Conservation (phyloP, 2,113 vertebrate genomes). For the Cromileptes altivelis region DNA sequence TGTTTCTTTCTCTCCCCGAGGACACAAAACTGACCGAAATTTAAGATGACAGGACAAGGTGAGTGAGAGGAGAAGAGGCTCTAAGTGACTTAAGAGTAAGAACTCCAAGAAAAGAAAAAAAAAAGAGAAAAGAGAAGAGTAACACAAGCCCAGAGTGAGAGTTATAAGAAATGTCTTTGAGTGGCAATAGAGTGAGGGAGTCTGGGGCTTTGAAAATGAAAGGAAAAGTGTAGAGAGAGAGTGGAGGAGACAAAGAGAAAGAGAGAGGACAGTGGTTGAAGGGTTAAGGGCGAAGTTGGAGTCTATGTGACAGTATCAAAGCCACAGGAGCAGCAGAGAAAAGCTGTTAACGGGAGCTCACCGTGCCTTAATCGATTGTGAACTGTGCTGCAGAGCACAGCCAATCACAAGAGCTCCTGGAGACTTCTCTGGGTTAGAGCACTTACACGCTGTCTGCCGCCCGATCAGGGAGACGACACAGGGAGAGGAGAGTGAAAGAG, state of each 20-base stretch:
- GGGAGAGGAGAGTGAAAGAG: slow-evolving; percentile 72
- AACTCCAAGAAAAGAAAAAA: slow-evolving; percentile 33
- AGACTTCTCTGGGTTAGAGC: slow-evolving; percentile 81
- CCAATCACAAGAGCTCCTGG: slow-evolving; percentile 81
- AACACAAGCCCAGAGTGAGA: slow-evolving; percentile 39
- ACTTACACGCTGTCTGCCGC: slow-evolving; percentile 84
- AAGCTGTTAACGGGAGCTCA: slow-evolving; percentile 85
- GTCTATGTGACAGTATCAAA: slow-evolving; percentile 81
- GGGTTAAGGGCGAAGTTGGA: slow-evolving; percentile 79
- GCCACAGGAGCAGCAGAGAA: slow-evolving; percentile 80
- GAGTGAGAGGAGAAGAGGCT: slow-evolving; percentile 38
- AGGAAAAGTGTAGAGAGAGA: slow-evolving; percentile 50
- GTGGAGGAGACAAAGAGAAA: slow-evolving; percentile 51
- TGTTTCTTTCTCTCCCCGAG: slow-evolving; percentile 30
- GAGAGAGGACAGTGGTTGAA: slow-evolving; percentile 57
- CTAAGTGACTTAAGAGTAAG: slow-evolving; percentile 55
- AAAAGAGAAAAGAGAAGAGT: slow-evolving; percentile 24
- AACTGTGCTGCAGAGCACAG: slow-evolving; percentile 80
- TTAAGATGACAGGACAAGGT: slow-evolving; percentile 66
- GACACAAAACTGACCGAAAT: slow-evolving; percentile 59
- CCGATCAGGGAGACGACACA: slow-evolving; percentile 75
- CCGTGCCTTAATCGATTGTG: slow-evolving; percentile 87
- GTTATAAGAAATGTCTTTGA: slow-evolving; percentile 40
- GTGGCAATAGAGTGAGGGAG: slow-evolving; percentile 29
- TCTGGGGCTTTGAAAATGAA: slow-evolving; percentile 61